A percentile compares a stretch with the other conserved stretches of the same genome.
phyloP scores from a whole-genome alignment of 2,888 invertebrate species.

The Nomada ferruginata region DNA sequence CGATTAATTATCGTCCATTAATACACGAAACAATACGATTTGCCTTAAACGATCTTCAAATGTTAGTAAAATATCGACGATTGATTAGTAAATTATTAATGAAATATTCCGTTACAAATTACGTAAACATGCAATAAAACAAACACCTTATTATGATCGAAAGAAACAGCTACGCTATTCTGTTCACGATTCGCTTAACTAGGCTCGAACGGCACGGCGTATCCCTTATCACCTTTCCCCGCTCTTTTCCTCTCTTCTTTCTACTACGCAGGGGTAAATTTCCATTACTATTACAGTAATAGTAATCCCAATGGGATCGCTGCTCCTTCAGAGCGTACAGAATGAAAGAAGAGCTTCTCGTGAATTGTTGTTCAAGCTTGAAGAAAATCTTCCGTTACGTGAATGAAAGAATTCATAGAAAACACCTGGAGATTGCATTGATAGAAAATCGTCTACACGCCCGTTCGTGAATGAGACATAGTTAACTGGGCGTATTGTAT shows the following conservation, averaged over 20 bases:
- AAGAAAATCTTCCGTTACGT: slow-evolving; percentile 11
- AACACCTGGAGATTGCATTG: neutral
- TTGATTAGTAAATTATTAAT: slow-evolving; percentile 33
- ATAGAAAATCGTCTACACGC: slow-evolving; percentile 9
- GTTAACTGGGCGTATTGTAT: neutral
- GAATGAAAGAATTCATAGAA: slow-evolving; percentile 8
- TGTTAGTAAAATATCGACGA: slow-evolving; percentile 36
- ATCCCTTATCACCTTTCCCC: slow-evolving; percentile 11
- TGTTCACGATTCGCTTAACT: slow-evolving; percentile 47
- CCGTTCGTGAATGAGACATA: neutral
- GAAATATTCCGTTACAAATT: slow-evolving; percentile 26
- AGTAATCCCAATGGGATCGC: neutral
- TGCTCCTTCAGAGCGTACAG: neutral
- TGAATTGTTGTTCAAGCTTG: neutral
- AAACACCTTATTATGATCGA: slow-evolving; percentile 18
- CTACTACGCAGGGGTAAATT: neutral
- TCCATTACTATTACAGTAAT: neutral
- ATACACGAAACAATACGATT: neutral
- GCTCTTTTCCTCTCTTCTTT: neutral
- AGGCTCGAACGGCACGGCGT: slow-evolving; percentile 55
- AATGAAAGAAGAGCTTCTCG: slow-evolving; percentile 17
- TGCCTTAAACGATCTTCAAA: neutral
- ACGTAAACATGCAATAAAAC: slow-evolving; percentile 36
- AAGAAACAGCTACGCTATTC: slow-evolving; percentile 19
- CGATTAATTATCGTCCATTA: neutral